Conservation (phyloP, 2,888 invertebrate genomes). For the Crocallis elinguaria region DNA sequence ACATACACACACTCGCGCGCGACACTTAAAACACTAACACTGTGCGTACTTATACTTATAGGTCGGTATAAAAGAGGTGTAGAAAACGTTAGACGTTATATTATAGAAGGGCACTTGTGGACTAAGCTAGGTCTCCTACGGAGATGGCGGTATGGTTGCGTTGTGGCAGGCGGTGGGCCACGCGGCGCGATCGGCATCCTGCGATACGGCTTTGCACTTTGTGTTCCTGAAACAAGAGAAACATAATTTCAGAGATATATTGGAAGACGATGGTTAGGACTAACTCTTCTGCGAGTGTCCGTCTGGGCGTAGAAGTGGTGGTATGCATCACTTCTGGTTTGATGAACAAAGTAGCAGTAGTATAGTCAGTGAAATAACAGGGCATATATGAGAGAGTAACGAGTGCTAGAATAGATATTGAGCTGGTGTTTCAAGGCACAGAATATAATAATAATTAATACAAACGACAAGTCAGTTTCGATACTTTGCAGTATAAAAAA, state of each 20-base stretch:
- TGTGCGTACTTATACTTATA: slow-evolving; percentile 76
- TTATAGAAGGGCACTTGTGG: slow-evolving; percentile 82
- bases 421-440: too few relatives aligned
- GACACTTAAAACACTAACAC: slow-evolving; percentile 73
- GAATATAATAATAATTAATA: too few relatives aligned
- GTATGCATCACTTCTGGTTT: too few relatives aligned
- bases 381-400: too few relatives aligned
- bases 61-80: slow-evolving; percentile 83
- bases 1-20: slow-evolving; percentile 74
- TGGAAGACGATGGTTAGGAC: background rate
- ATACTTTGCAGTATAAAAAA: too few relatives aligned
- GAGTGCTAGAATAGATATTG: too few relatives aligned
- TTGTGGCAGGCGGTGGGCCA: slow-evolving; percentile 79
- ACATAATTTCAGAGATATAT: background rate
- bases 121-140: slow-evolving; percentile 76
- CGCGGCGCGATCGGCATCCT: slow-evolving; percentile 84
- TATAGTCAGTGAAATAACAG: too few relatives aligned
- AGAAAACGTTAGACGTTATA: slow-evolving; percentile 81
- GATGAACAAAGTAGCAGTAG: too few relatives aligned
- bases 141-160: slow-evolving; percentile 77
- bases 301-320: too few relatives aligned
- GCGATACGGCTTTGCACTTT: slow-evolving; percentile 67
- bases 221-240: slow-evolving; percentile 71
- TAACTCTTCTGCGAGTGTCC: too few relatives aligned
- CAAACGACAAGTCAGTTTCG: too few relatives aligned